Conservation (phyloP, 2,113 vertebrate genomes). For the Thermophis baileyi region DNA sequence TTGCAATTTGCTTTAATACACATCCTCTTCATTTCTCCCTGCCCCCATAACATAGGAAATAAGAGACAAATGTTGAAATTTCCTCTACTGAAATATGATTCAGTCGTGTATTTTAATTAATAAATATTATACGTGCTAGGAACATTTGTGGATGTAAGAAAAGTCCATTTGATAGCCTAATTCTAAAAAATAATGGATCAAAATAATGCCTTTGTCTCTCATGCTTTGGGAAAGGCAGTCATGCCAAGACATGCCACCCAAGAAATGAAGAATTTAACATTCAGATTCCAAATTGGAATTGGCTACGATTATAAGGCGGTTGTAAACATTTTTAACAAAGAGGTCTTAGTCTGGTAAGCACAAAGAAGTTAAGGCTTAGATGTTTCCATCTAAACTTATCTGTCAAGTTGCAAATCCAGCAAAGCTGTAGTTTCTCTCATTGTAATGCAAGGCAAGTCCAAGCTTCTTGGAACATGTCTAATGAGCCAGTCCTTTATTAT, state of each 20-base stretch:
- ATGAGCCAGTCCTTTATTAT: constrained; percentile 38
- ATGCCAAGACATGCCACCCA: neutral
- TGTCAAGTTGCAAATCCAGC: constrained; percentile 50
- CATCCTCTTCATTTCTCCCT: neutral
- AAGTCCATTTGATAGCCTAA: neutral
- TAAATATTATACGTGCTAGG: neutral
- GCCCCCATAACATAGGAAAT: neutral
- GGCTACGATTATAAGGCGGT: neutral
- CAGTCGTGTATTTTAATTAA: constrained; percentile 13
- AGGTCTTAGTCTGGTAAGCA: constrained; percentile 2
- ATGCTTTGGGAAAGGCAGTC: neutral
- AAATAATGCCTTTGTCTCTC: neutral
- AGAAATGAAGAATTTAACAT: neutral
- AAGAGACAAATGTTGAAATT: neutral
- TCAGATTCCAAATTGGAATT: constrained; percentile 4
- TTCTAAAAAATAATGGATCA: neutral
- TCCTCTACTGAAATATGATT: constrained; percentile 18
- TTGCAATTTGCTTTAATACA: neutral
- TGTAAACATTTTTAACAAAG: neutral
- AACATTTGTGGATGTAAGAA: neutral
- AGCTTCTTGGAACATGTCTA: constrained; percentile 52
- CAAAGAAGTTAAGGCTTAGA: constrained; percentile 20
- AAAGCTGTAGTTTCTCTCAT: constrained; percentile 46
- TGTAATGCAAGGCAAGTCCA: constrained; percentile 53
- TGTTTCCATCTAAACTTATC: constrained; percentile 6